Base-by-base conservation (phyloP, 2,113 vertebrate genomes). In the Sakesphorus luctuosus region DNA sequence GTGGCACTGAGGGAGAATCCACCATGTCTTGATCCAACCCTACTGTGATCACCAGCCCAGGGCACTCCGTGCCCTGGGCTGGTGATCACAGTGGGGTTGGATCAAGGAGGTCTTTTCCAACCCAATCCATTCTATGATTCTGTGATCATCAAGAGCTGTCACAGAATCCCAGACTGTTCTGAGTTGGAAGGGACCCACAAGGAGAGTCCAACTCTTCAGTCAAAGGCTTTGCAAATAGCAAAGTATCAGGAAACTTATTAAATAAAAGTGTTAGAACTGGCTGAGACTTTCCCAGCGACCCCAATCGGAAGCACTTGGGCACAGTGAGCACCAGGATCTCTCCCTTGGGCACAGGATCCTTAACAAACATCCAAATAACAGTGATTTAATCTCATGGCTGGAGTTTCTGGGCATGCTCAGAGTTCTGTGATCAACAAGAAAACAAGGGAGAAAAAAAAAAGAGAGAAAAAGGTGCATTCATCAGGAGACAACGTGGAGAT, bases 301-400 rank as follows among this genome's bases (percentile, higher is more conserved):
- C 31, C 78, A 55, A 25, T 79, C 2, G 25, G 91, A 85, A 93
- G 74, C 67, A 59, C 59, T 88, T 3, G 43, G 36, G 82, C 59
- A 25, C 78, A 50, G 15, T 2, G 36, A 89, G 78, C 87, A 91
- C 46, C 3, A 56, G 71, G 81, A 63, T 65, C 18, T 69, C 72
- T 74, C 75, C 47, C 47, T 43, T 66, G 80, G 71, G 81, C 90
- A 90, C 76, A 36, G 82, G 78, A 95, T 47, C 92, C 85, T 94
- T 52, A 11, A 36, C 90, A 94, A 85, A 77, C 71, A n/a, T 11
- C 76, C 24, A 35, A 63, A 77, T 36, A 90, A 83, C 3, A 67
- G 68, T 81, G 68, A 81, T 87, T 88, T 81, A 29, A 96, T 83
- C 90, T 88, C 59, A 1, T 11, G 31, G 62, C 67, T 85, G 47